Base-by-base conservation (phyloP, 2,888 invertebrate genomes). In the Eubasilissa splendida region DNA sequence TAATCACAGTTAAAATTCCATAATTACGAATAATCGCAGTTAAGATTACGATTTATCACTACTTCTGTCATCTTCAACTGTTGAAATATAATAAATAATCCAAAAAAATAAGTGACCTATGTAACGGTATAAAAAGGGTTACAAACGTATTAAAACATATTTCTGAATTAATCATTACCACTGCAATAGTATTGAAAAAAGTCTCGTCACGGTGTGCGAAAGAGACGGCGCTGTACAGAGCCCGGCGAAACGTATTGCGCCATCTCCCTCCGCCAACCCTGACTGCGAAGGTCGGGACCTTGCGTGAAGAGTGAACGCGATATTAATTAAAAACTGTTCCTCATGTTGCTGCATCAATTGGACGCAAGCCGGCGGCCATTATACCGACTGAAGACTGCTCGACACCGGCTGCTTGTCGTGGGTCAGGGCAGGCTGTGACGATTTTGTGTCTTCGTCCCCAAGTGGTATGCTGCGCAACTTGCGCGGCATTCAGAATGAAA, bases 201-300 rank as follows among this genome's bases (percentile, higher is more conserved):
- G 53, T 70, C n/a, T 12, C 11, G 53, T 73, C 58, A 33, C 42
- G 60, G 58, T 75, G 65, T 12, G 76, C 58, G 82, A 80, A 33
- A 22, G 79, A 58, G 82, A 82, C 76, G 71, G 12, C 59, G 52
- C 60, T 33, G 71, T 82, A 68, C 80, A 59, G 52, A 63, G 66
- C 31, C 12, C 70, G 68, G n/a, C 42, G 11, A 50, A 7, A 33
- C 22, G 80, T 77, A 78, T 63, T 65, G 73, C 80, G 77, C 75
- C 79, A 66, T 82, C 83, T 68, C 83, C 54, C 63, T 79, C 60
- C 60, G 60, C 10, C 74, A 74, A 77, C 80, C 80, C 76, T 77
- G 80, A 66, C 54, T 65, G 31, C 71, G 78, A 81, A 81, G 80
- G 82, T 80, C 80, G 76, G 58, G 78, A 74, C 82, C 78, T 80